Base-by-base conservation (phyloP, 2,888 invertebrate genomes). In the Ditula angustiorana region DNA sequence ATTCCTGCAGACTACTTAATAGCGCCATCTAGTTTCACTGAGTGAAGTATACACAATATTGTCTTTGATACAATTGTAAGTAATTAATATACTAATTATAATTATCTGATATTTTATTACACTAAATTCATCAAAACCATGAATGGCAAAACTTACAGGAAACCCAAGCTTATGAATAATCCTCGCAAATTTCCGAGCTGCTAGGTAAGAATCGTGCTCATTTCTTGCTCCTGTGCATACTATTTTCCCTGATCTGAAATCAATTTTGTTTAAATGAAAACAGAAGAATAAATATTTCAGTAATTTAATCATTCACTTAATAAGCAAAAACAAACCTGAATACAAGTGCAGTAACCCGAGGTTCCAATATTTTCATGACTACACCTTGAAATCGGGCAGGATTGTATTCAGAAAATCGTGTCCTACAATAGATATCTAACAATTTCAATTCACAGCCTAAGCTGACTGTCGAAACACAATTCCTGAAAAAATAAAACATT, bases 111-210 rank as follows among this genome's bases (percentile, higher is more conserved):
- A n/a, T n/a, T n/a, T n/a, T n/a, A n/a, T n/a, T n/a, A n/a, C n/a
- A n/a, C n/a, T n/a, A n/a, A n/a, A n/a, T n/a, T n/a, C n/a, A n/a
- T n/a, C n/a, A n/a, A n/a, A n/a, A n/a, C n/a, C n/a, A n/a, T 23
- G 21, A 5, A 23, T n/a, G 5, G 11, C 21, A 19, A 44, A 55
- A 87, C 93, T 88, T 86, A 96, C 96, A 37, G 95, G 94, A 85
- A 96, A 96, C 56, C 96, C 96, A 19, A 97, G 87, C 86, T 96
- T 97, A 76, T 97, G 96, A 67, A 97, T 95, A 66, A 97, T 97
- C 76, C 96, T 94, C 0, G 96, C 96, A 90, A 96, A 96, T 82
- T 97, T 97, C 71, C 96, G 94, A 0, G 96, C 94, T 0, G 96
- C 97, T 67, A 97, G 87, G 75, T 95, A 95, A 0, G 96, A 95